A percentile compares a stretch with the other conserved stretches of the same genome.
Evolutionary conservation across 2,888 invertebrate species (phyloP).

Genomic region (Drosophila ochracea): DNA sequence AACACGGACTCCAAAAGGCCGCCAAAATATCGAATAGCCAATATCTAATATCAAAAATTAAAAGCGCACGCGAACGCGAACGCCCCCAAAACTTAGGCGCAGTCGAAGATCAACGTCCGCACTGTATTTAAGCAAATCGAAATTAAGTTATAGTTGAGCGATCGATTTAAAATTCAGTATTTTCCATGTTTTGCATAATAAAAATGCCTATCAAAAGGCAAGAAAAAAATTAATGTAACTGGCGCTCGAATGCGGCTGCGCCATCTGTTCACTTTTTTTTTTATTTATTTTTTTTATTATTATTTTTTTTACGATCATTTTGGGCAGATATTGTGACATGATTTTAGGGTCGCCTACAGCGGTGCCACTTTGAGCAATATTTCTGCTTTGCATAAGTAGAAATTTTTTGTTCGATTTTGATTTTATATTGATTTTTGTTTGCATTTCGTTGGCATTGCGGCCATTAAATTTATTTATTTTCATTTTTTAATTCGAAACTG

Average conservation of each 20-base stretch:
- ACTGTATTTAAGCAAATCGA: conserved; percentile 53
- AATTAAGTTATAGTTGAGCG: conserved; percentile 65
- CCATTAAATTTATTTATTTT: conserved; percentile 72
- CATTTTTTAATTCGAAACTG: conserved; percentile 66
- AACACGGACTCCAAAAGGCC: conserved; percentile 22
- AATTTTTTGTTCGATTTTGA: conserved; percentile 52
- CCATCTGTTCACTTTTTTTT: conserved; percentile 38
- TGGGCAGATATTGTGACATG: conserved; percentile 75
- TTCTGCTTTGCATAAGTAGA: conserved; percentile 81
- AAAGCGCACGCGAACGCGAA: conserved; percentile 48
- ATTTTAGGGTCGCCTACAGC: conserved; percentile 68
- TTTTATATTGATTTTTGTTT: conserved; percentile 65
- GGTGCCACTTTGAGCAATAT: conserved; percentile 76
- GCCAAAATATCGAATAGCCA: not conserved
- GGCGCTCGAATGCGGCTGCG: conserved; percentile 70
- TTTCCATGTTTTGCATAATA: conserved; percentile 81
- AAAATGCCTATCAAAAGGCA: conserved; percentile 69
- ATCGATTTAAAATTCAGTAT: conserved; percentile 73
- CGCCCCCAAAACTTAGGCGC: conserved; percentile 40
- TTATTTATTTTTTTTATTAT: not conserved
- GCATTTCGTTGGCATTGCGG: conserved; percentile 76
- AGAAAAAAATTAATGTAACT: conserved; percentile 70
- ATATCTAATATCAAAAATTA: conserved; percentile 13
- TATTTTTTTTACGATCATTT: conserved; percentile 33
- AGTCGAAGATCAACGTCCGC: conserved; percentile 65